phyloP scores from a whole-genome alignment of 2,888 invertebrate genomes.

The Apamea sordens region DNA sequence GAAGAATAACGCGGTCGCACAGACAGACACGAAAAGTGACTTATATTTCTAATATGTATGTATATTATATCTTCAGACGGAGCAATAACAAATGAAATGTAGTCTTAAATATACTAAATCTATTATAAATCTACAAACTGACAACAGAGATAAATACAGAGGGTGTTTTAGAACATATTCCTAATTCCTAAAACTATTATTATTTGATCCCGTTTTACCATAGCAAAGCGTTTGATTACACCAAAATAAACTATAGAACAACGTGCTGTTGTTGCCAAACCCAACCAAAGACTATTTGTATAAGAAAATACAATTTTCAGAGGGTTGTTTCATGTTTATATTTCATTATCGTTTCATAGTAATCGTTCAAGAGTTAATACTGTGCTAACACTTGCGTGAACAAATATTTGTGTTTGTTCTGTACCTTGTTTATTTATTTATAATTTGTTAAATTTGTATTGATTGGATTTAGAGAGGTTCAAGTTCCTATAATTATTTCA shows the following conservation, averaged over 20 bases:
- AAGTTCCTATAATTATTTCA: neutral
- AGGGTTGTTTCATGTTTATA: neutral
- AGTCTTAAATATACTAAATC: no score
- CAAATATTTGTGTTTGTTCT: neutral
- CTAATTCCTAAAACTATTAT: neutral
- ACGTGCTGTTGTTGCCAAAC: neutral
- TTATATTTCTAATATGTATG: no score
- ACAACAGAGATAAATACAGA: neutral
- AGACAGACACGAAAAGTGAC: no score
- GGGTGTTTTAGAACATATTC: neutral
- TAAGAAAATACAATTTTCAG: neutral
- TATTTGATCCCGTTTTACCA: neutral
- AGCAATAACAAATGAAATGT: no score
- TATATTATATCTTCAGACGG: no score
- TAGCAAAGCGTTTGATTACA: neutral
- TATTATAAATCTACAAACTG: no score
- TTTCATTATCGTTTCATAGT: neutral
- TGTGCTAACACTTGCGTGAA: neutral
- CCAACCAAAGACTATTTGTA: neutral
- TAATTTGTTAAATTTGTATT: conserved; percentile 16
- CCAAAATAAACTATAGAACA: neutral
- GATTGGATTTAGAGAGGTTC: neutral
- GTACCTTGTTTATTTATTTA: conserved; percentile 41
- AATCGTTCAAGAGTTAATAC: neutral
- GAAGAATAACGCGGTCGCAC: no score